Base-by-base conservation (phyloP, 2,888 invertebrate genomes). In the Drosophila tanythrix region DNA sequence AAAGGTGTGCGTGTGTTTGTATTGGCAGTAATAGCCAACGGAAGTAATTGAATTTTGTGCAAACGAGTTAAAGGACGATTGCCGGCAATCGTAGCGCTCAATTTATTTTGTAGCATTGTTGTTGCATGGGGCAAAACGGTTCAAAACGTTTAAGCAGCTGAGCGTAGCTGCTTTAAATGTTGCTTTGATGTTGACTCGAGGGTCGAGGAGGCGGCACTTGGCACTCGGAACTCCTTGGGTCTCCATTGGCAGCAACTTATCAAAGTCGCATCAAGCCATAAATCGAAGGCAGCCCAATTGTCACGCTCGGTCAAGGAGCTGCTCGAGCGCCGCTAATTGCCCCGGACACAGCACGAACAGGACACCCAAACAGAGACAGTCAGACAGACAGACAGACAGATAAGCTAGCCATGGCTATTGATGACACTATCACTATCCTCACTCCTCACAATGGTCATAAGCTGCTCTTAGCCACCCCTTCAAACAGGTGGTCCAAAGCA, bases 21-120 rank as follows among this genome's bases (percentile, higher is more conserved):
- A 75, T 78, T 65, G 74, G 66, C 52, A 80, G 79, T 83, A 87
- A 89, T 88, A 82, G 85, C 83, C 87, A 81, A 71, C 76, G 72
- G 79, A 79, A 80, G 86, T 90, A 91, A 90, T 90, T 90, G 90
- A 90, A 91, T 91, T 83, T 74, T 76, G 79, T 72, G 74, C 75
- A 82, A 74, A 82, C 85, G 88, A 89, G 88, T 82, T 82, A 70
- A 82, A 76, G 68, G 74, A 69, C 86, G 78, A 81, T 86, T 88
- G 81, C 86, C 74, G 48, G 82, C 82, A 79, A 83, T 79, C 60
- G 81, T 61, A 78, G 76, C 68, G 76, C 83, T 83, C 83, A 72
- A 86, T 90, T 90, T 88, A 88, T 74, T 79, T 79, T 72, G 74
- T 43, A 74, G 88, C 90, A 81, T 74, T 82, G 82, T 87, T 84